Conservation (phyloP, 1,140 invertebrate genomes). For the Oryzaephilus surinamensis region DNA sequence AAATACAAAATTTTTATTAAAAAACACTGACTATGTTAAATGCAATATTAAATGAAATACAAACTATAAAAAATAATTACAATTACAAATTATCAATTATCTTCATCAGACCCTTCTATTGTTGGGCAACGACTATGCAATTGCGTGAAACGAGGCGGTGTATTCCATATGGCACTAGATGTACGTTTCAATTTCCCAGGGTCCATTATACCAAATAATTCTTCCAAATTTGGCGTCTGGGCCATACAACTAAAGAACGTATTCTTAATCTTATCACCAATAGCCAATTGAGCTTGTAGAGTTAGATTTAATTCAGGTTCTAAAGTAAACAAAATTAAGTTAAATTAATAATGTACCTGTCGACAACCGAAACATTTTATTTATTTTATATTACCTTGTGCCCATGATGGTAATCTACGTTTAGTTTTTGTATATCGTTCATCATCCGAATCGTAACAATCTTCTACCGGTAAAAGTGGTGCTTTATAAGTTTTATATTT, state of each 20-base stretch:
- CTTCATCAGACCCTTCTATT: no score
- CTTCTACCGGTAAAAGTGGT: conserved; percentile 40
- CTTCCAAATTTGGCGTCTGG: conserved; percentile 51
- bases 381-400: conserved; percentile 34
- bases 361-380: background rate
- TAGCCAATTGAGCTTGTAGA: background rate
- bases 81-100: no score
- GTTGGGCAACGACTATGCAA: no score
- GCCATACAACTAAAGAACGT: conserved; percentile 50
- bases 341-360: background rate
- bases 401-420: conserved; percentile 38
- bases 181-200: conserved; percentile 51
- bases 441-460: conserved; percentile 44
- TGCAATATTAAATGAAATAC: no score
- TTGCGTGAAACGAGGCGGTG: conserved; percentile 45
- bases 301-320: background rate
- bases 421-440: conserved; percentile 33
- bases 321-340: background rate
- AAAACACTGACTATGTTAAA: no score
- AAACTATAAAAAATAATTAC: no score
- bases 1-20: no score
- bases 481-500: conserved; percentile 37
- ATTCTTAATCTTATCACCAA: conserved; percentile 36
- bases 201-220: conserved; percentile 55
- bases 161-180: conserved; percentile 59